A percentile compares a stretch with the other conserved stretches of the same genome.
These are phyloP conservation scores for Lophotis ruficrista DNA, from an alignment of 2,113 vertebrate species.

Conservation along the genomic window DNA sequence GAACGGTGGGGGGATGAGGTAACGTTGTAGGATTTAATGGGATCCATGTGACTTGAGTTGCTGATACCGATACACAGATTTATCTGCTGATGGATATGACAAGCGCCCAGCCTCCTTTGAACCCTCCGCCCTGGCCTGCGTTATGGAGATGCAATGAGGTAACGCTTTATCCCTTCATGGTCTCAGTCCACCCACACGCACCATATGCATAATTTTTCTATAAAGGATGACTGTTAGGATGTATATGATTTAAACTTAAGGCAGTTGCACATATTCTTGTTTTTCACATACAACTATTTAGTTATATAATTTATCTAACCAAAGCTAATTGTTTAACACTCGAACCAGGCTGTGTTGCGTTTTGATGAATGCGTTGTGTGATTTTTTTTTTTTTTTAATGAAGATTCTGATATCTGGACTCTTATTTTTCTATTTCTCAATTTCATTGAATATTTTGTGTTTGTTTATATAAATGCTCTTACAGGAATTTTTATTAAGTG, in stretches of 20 bases:
- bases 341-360: rapidly evolving
- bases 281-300: background rate
- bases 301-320: background rate
- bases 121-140: background rate
- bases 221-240: background rate
- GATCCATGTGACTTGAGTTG: background rate
- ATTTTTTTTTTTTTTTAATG: background rate
- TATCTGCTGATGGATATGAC: background rate
- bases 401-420: background rate
- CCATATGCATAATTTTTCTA: background rate
- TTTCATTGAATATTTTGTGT: background rate
- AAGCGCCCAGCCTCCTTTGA: background rate
- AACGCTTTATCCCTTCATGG: background rate
- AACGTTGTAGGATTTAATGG: background rate
- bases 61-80: background rate
- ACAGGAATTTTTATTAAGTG: background rate
- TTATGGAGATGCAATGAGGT: rapidly evolving
- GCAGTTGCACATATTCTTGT: background rate
- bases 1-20: background rate
- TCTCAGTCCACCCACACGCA: background rate
- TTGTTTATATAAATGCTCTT: background rate
- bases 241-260: background rate
- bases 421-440: background rate
- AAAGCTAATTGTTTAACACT: background rate
- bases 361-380: rapidly evolving